Conservation (phyloP, 2,888 invertebrate genomes). For the Oxytorus armatus region DNA sequence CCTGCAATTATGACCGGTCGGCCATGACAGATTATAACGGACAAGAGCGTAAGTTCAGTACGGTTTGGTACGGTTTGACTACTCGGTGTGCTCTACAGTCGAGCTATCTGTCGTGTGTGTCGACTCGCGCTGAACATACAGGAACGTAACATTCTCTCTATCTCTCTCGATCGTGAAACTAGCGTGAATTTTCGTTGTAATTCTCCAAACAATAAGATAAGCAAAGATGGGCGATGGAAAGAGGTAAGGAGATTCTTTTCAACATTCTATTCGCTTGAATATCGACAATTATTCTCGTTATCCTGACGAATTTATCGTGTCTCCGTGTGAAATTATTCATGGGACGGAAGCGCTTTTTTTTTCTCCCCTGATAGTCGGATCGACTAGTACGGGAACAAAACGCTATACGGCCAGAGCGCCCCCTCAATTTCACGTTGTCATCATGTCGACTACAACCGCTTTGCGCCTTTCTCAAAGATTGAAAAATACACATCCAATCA, state of each 20-base stretch:
- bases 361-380: slow-evolving; percentile 51
- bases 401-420: slow-evolving; percentile 73
- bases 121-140: slow-evolving; percentile 66
- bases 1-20: background rate
- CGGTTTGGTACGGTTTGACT: slow-evolving; percentile 39
- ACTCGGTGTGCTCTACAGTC: slow-evolving; percentile 38
- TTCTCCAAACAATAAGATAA: slow-evolving; percentile 68
- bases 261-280: slow-evolving; percentile 6
- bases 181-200: slow-evolving; percentile 69
- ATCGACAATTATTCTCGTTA: slow-evolving; percentile 9
- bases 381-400: slow-evolving; percentile 64
- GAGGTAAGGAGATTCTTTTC: slow-evolving; percentile 74
- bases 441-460: slow-evolving; percentile 82
- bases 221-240: slow-evolving; percentile 80
- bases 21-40: slow-evolving; percentile 35
- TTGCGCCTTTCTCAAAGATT: slow-evolving; percentile 67
- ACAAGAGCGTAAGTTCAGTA: slow-evolving; percentile 35
- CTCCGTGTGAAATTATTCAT: slow-evolving; percentile 16
- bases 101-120: slow-evolving; percentile 51
- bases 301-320: slow-evolving; percentile 52
- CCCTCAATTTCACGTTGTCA: slow-evolving; percentile 85
- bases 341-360: slow-evolving; percentile 34
- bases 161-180: slow-evolving; percentile 61
- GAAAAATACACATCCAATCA: slow-evolving; percentile 6
- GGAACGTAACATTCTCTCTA: slow-evolving; percentile 53